Base-by-base conservation (phyloP, 2,113 vertebrate species). In the Amia ocellicauda region DNA sequence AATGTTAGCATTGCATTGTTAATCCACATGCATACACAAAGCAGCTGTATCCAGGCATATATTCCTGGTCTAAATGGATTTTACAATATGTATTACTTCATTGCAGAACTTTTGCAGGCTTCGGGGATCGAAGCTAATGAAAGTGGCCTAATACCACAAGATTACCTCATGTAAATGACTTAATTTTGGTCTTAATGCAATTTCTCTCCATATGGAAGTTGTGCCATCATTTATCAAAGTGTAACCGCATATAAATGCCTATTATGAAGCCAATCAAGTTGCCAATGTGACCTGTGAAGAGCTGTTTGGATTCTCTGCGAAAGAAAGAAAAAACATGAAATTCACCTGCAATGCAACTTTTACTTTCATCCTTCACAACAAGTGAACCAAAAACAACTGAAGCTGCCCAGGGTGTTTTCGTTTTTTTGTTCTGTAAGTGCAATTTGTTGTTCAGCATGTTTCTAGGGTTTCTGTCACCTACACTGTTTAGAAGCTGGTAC, bases 1-100 rank as follows among this genome's bases (percentile, higher is more conserved):
- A 77, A 70, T 53, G 63, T 55, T 47, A 47, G 52, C 31, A 57
- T 53, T 66, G 60, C 58, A 47, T 49, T 29, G 60, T 28, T 62
- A 62, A 47, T 62, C 43, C 45, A 29, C 42, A 47, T 14, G 60
- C 45, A 50, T 26, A 62, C 45, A 31, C 26, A 29, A 29, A 49
- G 7, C 23, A 55, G 58, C 63, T 62, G 41, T 66, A 68, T 74
- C 74, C 63, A 72, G 62, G 59, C 73, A 71, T 61, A 60, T 70
- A 27, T 69, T 62, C 4, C 1, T 66, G 62, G 56, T 58, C 72
- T 85, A 85, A 81, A 80, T 79, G 71, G 67, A 78, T 82, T 79
- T 80, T 80, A 66, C 60, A 68, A 72, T 75, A 77, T 72, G 3
- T 51, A 61, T 78, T 57, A 58, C 58, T 76, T 71, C 69, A 67